Percentiles rank a stretch among this genome's conserved stretches.
phyloP scores from a whole-genome alignment of 1,140 invertebrate species.

The Drosophila parvula region DNA sequence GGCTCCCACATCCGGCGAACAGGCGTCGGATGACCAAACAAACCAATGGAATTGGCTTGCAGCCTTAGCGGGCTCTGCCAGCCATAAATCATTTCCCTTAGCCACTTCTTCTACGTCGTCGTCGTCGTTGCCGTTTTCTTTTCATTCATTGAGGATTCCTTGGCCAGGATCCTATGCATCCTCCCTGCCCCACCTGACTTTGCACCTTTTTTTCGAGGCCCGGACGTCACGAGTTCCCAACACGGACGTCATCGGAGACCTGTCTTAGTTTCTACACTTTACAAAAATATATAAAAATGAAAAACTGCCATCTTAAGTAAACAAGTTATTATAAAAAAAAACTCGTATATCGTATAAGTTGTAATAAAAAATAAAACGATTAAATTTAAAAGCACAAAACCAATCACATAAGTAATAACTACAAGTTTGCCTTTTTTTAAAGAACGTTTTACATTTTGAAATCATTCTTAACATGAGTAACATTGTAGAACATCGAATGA shows the following conservation, averaged over 20 bases:
- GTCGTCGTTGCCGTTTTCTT: conserved; percentile 5
- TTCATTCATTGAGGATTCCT: conserved; percentile 15
- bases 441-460: background rate
- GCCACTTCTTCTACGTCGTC: conserved; percentile 28
- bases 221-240: conserved; percentile 51
- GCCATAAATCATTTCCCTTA: conserved; percentile 56
- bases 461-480: background rate
- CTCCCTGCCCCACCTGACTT: conserved; percentile 44
- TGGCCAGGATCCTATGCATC: conserved; percentile 19
- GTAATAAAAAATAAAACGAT: background rate
- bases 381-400: background rate
- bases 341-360: background rate
- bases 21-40: conserved; percentile 46
- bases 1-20: conserved; percentile 51
- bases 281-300: background rate
- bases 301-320: background rate
- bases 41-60: conserved; percentile 50
- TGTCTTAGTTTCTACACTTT: conserved; percentile 12
- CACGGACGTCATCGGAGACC: conserved; percentile 64
- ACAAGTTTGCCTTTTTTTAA: background rate
- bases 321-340: background rate
- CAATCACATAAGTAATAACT: background rate
- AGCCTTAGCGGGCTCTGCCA: conserved; percentile 20
- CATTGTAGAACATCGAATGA: too few species aligned
- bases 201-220: conserved; percentile 54